Conservation (phyloP, 2,797 vertebrate species). For the Crypturellus tataupa region DNA sequence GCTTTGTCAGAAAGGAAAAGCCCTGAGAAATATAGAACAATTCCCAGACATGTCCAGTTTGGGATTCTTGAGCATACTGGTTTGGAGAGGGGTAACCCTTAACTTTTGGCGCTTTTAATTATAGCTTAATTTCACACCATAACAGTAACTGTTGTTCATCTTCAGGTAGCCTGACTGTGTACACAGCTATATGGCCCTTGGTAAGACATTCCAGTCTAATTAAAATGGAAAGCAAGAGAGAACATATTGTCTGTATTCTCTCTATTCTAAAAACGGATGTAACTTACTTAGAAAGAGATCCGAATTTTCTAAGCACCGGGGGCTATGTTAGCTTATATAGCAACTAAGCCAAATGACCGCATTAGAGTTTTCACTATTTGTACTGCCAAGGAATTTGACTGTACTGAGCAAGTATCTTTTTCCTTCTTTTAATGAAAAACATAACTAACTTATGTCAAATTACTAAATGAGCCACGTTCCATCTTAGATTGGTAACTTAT, state of each 20-base stretch:
- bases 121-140: conserved; percentile 3
- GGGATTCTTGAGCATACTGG: not conserved
- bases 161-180: not conserved
- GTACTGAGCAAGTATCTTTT: not conserved
- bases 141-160: not conserved
- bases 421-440: not conserved
- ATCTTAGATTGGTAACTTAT: not conserved
- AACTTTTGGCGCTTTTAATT: not conserved
- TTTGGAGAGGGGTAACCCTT: not conserved
- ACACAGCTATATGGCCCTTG: not conserved
- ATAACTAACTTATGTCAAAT: not conserved
- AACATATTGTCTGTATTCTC: not conserved
- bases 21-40: not conserved
- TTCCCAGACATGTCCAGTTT: not conserved
- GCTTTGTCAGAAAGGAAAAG: not conserved
- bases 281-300: conserved; percentile 17
- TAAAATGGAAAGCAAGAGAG: conserved; percentile 28
- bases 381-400: not conserved
- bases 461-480: not conserved
- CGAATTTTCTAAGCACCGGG: not conserved
- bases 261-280: conserved; percentile 19
- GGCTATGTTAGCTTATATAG: not conserved
- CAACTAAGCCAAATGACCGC: not conserved
- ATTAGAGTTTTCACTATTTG: not conserved
- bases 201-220: conserved; percentile 22